A percentile compares a stretch with the other conserved stretches of the same genome.
Conservation (phyloP, 2,888 invertebrate species). For the Caenorhabditis sp. region DNA sequence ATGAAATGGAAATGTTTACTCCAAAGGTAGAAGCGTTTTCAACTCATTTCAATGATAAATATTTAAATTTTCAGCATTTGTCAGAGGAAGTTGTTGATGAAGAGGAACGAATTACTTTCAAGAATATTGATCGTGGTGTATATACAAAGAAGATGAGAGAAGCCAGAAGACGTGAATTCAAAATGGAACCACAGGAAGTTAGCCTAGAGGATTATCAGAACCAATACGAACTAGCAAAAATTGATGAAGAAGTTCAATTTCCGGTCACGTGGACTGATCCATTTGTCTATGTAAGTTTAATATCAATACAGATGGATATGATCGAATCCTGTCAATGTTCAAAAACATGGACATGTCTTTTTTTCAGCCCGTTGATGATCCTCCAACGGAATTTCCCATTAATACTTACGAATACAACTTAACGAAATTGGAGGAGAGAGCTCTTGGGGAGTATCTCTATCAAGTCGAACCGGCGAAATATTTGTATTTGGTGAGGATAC, state of each 20-base stretch:
- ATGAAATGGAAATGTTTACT: slow-evolving; percentile 5
- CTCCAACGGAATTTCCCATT: too few species aligned
- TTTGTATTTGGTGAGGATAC: not conserved
- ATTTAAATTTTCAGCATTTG: too few species aligned
- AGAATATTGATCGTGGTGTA: slow-evolving; percentile 27
- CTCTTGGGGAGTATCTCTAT: slow-evolving; percentile 7
- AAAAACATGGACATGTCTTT: too few species aligned
- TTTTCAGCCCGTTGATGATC: too few species aligned
- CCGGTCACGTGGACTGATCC: slow-evolving; percentile 18
- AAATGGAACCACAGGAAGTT: slow-evolving; percentile 16
- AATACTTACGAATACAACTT: slow-evolving; percentile 12
- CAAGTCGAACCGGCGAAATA: not conserved
- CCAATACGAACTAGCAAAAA: slow-evolving; percentile 29
- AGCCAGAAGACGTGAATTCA: not conserved
- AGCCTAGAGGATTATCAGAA: slow-evolving; percentile 16
- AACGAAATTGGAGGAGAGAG: slow-evolving; percentile 16
- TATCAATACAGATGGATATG: not conserved
- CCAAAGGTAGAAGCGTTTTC: slow-evolving; percentile 2
- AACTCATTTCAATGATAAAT: too few species aligned
- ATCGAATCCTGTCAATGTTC: too few species aligned
- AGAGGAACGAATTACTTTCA: slow-evolving; percentile 27
- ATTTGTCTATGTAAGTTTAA: slow-evolving; percentile 4
- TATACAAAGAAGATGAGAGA: slow-evolving; percentile 7
- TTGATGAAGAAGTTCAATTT: slow-evolving; percentile 11
- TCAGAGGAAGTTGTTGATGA: slow-evolving; percentile 1